A percentile compares a stretch with the other conserved stretches of the same genome.
Evolutionary conservation across 2,888 invertebrate genomes (phyloP).

Genomic region (Clepsis dumicolana): DNA sequence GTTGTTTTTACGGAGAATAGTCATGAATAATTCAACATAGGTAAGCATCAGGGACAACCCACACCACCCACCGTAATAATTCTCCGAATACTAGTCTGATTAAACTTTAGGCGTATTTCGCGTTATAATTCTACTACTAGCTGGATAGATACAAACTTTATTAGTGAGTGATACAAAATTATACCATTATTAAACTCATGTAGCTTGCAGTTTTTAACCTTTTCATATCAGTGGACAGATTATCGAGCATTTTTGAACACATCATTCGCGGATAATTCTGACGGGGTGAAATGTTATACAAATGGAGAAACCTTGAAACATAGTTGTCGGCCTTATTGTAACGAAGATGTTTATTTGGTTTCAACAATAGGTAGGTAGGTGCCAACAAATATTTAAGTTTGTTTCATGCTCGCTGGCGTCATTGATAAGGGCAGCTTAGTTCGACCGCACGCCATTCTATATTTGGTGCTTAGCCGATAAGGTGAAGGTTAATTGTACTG

Average conservation of each 20-base stretch:
- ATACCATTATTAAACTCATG: not conserved
- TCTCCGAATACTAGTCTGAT: not conserved
- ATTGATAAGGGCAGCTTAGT: conserved; percentile 58
- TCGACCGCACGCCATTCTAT: conserved; percentile 60
- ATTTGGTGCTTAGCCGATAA: conserved; percentile 67
- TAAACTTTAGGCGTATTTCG: not conserved
- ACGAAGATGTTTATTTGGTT: not conserved
- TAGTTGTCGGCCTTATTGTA: not conserved
- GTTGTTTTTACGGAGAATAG: not conserved
- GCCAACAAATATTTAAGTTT: conserved; percentile 33
- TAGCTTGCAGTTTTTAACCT: not conserved
- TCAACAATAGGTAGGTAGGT: not conserved
- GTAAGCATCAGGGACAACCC: not conserved
- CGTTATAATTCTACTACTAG: too few relatives aligned
- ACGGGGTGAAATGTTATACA: too few relatives aligned
- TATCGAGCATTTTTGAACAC: too few relatives aligned
- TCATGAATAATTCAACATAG: not conserved
- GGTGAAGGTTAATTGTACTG: conserved; percentile 70
- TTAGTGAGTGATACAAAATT: not conserved
- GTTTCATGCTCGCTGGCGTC: conserved; percentile 48
- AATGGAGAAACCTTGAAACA: too few relatives aligned
- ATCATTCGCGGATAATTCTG: too few relatives aligned
- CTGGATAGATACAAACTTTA: too few relatives aligned
- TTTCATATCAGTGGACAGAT: too few relatives aligned
- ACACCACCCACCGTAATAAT: not conserved